These are phyloP conservation scores for Aldrovandia affinis DNA, from an alignment of 2,797 vertebrate species.

Conservation along the genomic window DNA sequence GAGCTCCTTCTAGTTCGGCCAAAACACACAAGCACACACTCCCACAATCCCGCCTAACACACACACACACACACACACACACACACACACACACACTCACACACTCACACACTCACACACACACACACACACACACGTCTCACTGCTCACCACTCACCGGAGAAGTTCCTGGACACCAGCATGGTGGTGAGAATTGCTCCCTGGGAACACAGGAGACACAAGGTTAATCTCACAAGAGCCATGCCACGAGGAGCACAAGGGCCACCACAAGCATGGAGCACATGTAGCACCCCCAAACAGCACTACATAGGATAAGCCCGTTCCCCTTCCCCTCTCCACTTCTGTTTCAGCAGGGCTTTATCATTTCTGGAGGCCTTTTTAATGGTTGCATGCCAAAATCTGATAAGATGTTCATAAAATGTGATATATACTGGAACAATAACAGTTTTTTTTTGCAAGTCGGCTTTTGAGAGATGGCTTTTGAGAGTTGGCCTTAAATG, in stretches of 20 bases:
- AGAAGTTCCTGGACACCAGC: conserved; percentile 98
- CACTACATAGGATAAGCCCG: not conserved
- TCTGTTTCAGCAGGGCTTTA: not conserved
- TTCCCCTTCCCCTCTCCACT: not conserved
- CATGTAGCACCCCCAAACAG: not conserved
- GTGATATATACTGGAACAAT: too few species aligned
- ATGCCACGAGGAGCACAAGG: not conserved
- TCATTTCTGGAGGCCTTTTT: not conserved
- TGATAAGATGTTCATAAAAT: not conserved
- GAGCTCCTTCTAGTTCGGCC: not conserved
- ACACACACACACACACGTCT: not conserved
- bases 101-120: not conserved
- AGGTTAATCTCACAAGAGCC: not conserved
- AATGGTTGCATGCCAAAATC: not conserved
- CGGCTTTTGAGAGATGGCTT: too few species aligned
- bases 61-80: not conserved
- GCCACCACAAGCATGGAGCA: not conserved
- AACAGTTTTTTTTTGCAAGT: too few species aligned
- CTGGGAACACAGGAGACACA: conserved; percentile 64
- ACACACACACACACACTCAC: not conserved
- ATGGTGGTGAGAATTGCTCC: conserved; percentile 97
- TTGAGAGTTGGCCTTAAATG: too few species aligned
- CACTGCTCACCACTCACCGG: conserved; percentile 77
- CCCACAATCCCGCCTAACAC: too few species aligned
- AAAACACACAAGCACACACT: too few species aligned